Base-by-base conservation (phyloP, 53 echinoderm and acorn worm species). In the Holothuria scabra region DNA sequence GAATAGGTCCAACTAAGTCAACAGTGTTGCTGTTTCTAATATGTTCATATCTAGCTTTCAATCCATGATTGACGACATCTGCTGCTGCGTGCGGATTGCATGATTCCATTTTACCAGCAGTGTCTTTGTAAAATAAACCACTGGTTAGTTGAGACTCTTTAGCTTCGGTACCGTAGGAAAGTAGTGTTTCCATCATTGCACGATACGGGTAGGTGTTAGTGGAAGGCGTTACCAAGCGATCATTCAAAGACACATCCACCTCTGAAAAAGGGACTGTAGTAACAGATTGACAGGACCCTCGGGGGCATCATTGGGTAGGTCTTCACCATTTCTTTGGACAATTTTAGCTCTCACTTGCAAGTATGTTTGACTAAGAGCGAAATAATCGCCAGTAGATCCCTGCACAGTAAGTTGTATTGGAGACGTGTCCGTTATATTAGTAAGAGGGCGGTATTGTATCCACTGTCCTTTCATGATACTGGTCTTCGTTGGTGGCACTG, bases 261-360 rank as follows among this genome's bases (percentile, higher is more conserved):
- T 93, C 86, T 28, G 56, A 65, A 60, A 90, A 93, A 90, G 60
- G 7, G 93, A 90, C 9, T 93, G 90, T 9, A 90, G 82, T 44
- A 90, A 81, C 6, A 87, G 76, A 35, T 93, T 87, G 12, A 76
- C 83, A 11, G 93, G 74, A 23, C 74, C 56, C 26, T 49, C 74
- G 12, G 38, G 18, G 23, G 74, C 67, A 1, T 70, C 70, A 20
- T 70, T 19, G 20, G 38, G 74, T 22, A 74, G 1, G 22, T 74
- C 52, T 1, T 55, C 18, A 10, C 74, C 74, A 74, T 74, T 48
- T 0, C 18, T 22, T 48, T 26, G 26, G 20, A 48, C 46, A 3
- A 93, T 67, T 28, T 74, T 90, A 0, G 65, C 90, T 49, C 67
- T 86, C 16, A 89, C 68, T 28, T 89, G 78, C 1, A 89, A 69